These are phyloP conservation scores for Philaethria dido DNA, from an alignment of 2,888 invertebrate species.

Conservation along the genomic window DNA sequence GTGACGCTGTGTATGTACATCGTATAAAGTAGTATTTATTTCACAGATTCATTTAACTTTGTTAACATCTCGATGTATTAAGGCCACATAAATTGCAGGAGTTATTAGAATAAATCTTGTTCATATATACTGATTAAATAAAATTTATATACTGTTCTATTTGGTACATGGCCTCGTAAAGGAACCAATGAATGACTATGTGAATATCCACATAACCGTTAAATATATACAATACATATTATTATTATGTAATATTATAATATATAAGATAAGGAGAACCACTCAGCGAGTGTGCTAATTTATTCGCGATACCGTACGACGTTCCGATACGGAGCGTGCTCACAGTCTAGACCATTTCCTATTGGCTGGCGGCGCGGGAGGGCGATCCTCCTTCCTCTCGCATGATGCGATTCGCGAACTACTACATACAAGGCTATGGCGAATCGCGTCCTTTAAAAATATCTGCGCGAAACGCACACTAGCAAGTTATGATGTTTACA, in stretches of 20 bases:
- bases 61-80: conserved; percentile 63
- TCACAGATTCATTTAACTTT: conserved; percentile 56
- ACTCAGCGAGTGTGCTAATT: conserved; percentile 60
- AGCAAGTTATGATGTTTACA: conserved; percentile 41
- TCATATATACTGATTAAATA: conserved; percentile 3
- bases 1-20: neutral
- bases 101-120: conserved; percentile 32
- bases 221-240: conserved; percentile 49
- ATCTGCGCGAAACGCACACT: conserved; percentile 48
- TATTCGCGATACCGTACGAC: conserved; percentile 71
- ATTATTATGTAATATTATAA: conserved; percentile 25
- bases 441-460: conserved; percentile 67
- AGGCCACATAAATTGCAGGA: conserved; percentile 68
- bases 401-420: conserved; percentile 77
- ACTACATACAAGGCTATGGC: conserved; percentile 59
- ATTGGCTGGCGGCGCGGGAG: conserved; percentile 75
- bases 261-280: conserved; percentile 41
- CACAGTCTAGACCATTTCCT: conserved; percentile 61
- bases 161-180: conserved; percentile 7
- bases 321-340: conserved; percentile 57
- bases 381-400: conserved; percentile 82
- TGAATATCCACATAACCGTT: conserved; percentile 29
- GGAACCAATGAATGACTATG: conserved; percentile 28
- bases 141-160: neutral
- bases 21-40: neutral